Percentiles rank a stretch among this genome's conserved stretches.
phyloP scores from a whole-genome alignment of 2,888 invertebrate species.

The Blera fallax region DNA sequence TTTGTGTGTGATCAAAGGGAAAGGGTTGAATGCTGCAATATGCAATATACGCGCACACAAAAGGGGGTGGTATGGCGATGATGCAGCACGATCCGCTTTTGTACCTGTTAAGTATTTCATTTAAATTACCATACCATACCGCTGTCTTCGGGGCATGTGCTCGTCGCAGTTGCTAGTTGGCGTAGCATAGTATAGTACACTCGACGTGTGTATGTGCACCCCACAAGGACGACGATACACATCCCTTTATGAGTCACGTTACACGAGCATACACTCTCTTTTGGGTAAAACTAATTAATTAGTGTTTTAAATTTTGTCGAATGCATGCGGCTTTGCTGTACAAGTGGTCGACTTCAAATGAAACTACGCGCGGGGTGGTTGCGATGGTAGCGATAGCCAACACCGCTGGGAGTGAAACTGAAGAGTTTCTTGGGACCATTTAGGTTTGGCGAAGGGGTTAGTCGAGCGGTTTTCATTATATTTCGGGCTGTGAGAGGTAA shows the following conservation, averaged over 20 bases:
- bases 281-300: slow-evolving; percentile 68
- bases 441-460: not conserved
- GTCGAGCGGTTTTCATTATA: not conserved
- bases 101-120: slow-evolving; percentile 69
- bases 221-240: slow-evolving; percentile 18
- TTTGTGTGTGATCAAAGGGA: slow-evolving; percentile 48
- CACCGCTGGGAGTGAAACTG: slow-evolving; percentile 23
- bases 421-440: slow-evolving; percentile 23
- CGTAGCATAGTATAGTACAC: not conserved
- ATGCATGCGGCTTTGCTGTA: slow-evolving; percentile 46
- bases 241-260: slow-evolving; percentile 61
- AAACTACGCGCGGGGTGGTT: slow-evolving; percentile 19
- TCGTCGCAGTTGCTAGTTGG: not conserved
- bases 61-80: slow-evolving; percentile 43
- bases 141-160: slow-evolving; percentile 5
- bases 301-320: slow-evolving; percentile 65
- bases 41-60: slow-evolving; percentile 4
- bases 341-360: slow-evolving; percentile 64
- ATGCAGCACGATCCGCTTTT: slow-evolving; percentile 63
- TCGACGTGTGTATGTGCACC: slow-evolving; percentile 9
- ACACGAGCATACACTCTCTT: slow-evolving; percentile 30
- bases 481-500: not conserved
- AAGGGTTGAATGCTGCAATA: slow-evolving; percentile 40
- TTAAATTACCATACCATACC: slow-evolving; percentile 54
- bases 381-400: slow-evolving; percentile 32